Base-by-base conservation (phyloP, 1,140 invertebrate genomes). In the Pogonomyrmex californicus region DNA sequence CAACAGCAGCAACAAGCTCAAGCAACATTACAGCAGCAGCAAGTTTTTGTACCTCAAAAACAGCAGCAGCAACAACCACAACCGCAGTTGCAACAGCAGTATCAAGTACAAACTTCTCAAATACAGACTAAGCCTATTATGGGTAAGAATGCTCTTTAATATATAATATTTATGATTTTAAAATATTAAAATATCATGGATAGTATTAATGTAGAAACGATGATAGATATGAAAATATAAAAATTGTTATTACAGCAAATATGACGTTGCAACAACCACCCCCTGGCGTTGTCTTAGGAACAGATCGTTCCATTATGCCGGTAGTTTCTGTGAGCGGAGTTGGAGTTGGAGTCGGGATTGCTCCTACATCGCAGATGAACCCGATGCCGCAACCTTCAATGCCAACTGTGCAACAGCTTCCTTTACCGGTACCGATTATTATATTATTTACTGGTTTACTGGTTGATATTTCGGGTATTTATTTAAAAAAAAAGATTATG, bases 121-220 rank as follows among this genome's bases (percentile, higher is more conserved):
- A 95, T 96, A 76, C 96, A 96, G 88, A 95, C 95, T 9, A 96
- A 96, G 90, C 95, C 96, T 23, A 93, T 96, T 83, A 96, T 96
- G 96, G 95, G 96, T 96, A 93, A 93, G 95, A 77, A 56, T 51
- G 23, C 30, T 9, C 17, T 71, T 36, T 1, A 14, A 85, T 47
- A 10, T 33, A 30, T 10, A 6, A 33, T 62, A 58, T 23, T 81
- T 71, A 79, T 38, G 90, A 88, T 33, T 73, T 87, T 86, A 86
- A 9, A 54, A 51, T 56, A 3, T 38, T 7, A n/a, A 54, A 23
- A 77, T 78, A 56, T 30, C 47, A 5, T 49, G 47, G 1, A 47
- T 68, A 44, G 41, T 44, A 44, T 44, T 6, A 6, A 41, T 88
- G 63, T 56, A 75, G 9, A 12, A 51, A 62, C 10, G 62, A 60